Base-by-base conservation (phyloP, 2,888 invertebrate species). In the Harpalus rubripes region DNA sequence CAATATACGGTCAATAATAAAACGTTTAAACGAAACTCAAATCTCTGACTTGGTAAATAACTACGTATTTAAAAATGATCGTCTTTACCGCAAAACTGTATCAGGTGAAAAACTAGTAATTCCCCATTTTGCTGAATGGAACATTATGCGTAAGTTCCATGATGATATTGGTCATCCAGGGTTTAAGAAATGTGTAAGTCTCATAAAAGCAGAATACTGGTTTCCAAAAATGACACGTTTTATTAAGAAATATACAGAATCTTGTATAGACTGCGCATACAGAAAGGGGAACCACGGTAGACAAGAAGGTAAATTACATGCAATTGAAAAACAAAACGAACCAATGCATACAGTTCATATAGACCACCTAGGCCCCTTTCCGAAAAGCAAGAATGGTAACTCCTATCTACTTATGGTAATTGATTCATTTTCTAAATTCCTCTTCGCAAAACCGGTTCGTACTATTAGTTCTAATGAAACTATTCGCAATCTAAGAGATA, bases 291-390 rank as follows among this genome's bases (percentile, higher is more conserved):
- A 26, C 18, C 18, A 63, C 26, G 63, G 63, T 4, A 63, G 16
- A 26, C 26, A 63, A 63, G 63, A 26, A 63, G 63, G 26, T 63
- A 63, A 22, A 63, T 22, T 63, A 63, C 63, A 63, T 22, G 22
- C 63, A 68, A 68, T 39, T 41, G 39, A 68, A n/a, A 68, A 68
- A 68, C 68, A 7, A 68, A 41, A 16, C 16, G 68, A 68, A 7
- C 32, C 68, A 0, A 88, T 88, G 72, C 88, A 88, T 59, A 88
- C 88, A 0, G 16, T 89, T 0, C 89, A 89, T 79, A 39, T 39
- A n/a, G 68, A 68, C 32, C 68, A 68, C n/a, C n/a, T 68, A 41
- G 68, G 68, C 68, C 41, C 68, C 5, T 68, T 68, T 15, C n/a
- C 68, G 0, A 68, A 68, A 68, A 32, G 68, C 7, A 68, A 41